A percentile compares a stretch with the other conserved stretches of the same genome.
Evolutionary conservation across 2,888 invertebrate species (phyloP).

Genomic region (Morpho deidamia): DNA sequence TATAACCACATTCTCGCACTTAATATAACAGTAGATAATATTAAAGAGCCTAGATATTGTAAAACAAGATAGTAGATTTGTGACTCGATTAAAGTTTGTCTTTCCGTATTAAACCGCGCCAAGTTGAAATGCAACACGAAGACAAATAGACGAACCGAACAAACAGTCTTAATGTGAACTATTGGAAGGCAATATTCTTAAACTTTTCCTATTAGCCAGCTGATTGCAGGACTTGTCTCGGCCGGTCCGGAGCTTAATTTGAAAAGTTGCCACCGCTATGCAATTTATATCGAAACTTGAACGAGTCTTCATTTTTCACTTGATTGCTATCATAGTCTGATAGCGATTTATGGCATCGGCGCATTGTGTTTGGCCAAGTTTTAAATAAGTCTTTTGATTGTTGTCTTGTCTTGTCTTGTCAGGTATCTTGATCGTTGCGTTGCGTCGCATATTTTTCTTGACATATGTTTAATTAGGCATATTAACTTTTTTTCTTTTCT

Average conservation of each 20-base stretch:
- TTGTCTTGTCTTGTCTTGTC: too few species aligned
- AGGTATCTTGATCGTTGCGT: too few species aligned
- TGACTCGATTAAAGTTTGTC: background rate
- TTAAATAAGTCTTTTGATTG: too few species aligned
- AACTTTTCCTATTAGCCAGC: constrained; percentile 33
- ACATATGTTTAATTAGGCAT: too few species aligned
- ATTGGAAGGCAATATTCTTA: constrained; percentile 35
- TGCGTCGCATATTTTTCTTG: too few species aligned
- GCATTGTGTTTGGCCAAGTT: background rate
- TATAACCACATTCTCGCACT: too few species aligned
- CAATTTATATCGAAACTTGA: constrained; percentile 29
- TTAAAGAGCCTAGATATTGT: too few species aligned
- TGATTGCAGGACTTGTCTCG: constrained; percentile 32
- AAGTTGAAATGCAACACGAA: constrained; percentile 6
- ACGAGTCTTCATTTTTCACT: constrained; percentile 21
- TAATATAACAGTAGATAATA: too few species aligned
- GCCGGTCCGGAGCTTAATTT: constrained; percentile 29
- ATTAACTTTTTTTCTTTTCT: too few species aligned
- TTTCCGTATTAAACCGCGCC: constrained; percentile 2
- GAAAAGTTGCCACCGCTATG: constrained; percentile 31
- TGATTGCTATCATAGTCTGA: constrained; percentile 9
- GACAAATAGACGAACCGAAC: constrained; percentile 16
- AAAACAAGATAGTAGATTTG: too few species aligned
- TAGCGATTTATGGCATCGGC: background rate
- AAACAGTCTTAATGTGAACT: constrained; percentile 24